These are phyloP conservation scores for Trinorchestia longiramus DNA, from an alignment of 1,140 invertebrate genomes.

Conservation along the genomic window DNA sequence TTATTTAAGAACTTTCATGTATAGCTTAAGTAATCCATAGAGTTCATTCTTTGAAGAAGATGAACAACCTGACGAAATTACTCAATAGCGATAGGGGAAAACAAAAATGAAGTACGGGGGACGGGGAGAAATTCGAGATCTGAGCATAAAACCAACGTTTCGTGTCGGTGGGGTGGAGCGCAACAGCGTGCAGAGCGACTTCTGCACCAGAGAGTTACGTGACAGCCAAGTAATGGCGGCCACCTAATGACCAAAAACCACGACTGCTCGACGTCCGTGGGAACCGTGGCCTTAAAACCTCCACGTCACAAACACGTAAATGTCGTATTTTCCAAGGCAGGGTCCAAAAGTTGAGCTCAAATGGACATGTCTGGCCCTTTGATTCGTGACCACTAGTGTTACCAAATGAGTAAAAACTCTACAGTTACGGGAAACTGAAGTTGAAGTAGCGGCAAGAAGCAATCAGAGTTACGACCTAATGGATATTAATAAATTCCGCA, in stretches of 20 bases:
- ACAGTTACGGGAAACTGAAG: neutral
- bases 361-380: neutral
- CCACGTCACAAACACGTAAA: neutral
- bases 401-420: neutral
- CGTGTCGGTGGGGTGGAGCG: neutral
- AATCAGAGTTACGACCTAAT: neutral
- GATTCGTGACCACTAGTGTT: neutral
- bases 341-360: neutral
- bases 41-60: neutral
- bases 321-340: neutral
- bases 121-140: neutral
- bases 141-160: neutral
- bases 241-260: neutral
- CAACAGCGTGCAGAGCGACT: neutral
- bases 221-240: neutral
- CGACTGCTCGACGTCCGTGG: neutral
- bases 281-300: neutral
- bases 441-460: neutral
- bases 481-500: neutral
- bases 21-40: neutral
- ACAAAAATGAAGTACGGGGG: neutral
- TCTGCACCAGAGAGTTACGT: neutral
- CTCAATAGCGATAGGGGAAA: neutral
- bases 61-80: neutral
- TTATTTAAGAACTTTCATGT: neutral